Evolutionary conservation across 2,113 vertebrate genomes (phyloP).

Genomic region (Tachysurus vachellii): DNA sequence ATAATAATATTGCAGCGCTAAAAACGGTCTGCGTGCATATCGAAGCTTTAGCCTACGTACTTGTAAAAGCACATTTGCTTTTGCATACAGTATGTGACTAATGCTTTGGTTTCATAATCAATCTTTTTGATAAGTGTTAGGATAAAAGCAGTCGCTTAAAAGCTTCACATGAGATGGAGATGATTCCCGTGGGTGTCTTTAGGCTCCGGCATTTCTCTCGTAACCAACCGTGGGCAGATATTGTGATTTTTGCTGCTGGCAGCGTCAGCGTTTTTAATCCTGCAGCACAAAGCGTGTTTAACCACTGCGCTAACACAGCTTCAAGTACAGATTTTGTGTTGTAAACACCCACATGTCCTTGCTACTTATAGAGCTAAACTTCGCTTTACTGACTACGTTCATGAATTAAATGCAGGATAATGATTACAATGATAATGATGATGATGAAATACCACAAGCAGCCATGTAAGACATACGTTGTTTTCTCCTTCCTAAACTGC

Average conservation of each 20-base stretch:
- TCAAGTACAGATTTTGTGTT: slow-evolving; percentile 22
- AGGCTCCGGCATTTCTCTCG: background rate
- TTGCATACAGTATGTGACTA: slow-evolving; percentile 21
- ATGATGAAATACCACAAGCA: background rate
- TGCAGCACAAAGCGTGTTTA: slow-evolving; percentile 27
- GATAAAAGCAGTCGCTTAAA: slow-evolving; percentile 10
- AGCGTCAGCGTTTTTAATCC: slow-evolving; percentile 51
- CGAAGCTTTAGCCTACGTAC: background rate
- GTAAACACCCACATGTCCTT: slow-evolving; percentile 16
- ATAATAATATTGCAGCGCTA: background rate
- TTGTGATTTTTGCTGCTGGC: slow-evolving; percentile 38
- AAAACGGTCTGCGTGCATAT: background rate
- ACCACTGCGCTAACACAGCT: slow-evolving; percentile 19
- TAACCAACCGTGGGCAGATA: slow-evolving; percentile 42
- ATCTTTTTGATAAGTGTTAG: slow-evolving; percentile 24
- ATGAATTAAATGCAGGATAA: background rate
- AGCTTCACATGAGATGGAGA: slow-evolving; percentile 4
- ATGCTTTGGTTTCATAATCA: slow-evolving; percentile 29
- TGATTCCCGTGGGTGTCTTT: slow-evolving; percentile 37
- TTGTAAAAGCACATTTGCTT: background rate
- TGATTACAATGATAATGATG: background rate
- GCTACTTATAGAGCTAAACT: background rate
- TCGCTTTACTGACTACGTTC: background rate
- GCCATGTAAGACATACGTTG: background rate
- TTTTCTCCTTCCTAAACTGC: background rate